Evolutionary conservation across 2,797 vertebrate genomes (phyloP).

Genomic region (Micropoecilia bifurca): DNA sequence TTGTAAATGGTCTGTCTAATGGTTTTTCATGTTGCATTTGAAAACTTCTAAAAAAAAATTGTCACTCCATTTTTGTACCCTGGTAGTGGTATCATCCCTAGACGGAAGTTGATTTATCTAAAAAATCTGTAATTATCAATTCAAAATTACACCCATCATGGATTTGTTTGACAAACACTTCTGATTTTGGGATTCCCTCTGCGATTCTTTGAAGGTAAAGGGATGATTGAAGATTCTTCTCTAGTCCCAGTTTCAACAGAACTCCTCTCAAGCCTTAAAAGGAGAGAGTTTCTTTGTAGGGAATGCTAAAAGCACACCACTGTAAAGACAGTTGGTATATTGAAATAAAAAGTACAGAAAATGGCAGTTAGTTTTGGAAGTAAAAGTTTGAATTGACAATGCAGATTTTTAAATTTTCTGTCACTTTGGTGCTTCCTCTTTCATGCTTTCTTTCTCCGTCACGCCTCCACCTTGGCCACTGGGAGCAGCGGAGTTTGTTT

Average conservation of each 20-base stretch:
- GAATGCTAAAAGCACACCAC: not conserved
- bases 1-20: not conserved
- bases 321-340: not conserved
- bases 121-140: not conserved
- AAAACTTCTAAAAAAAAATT: not conserved
- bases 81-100: not conserved
- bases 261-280: not conserved
- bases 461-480: slow-evolving; percentile 41
- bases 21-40: not conserved
- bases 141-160: not conserved
- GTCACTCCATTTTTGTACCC: not conserved
- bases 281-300: not conserved
- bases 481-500: slow-evolving; percentile 67
- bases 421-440: not conserved
- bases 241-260: not conserved
- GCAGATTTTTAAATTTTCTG: not conserved
- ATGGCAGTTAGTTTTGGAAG: not conserved
- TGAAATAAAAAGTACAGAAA: not conserved
- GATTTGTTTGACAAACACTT: not conserved
- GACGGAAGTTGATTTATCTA: not conserved
- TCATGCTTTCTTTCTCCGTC: slow-evolving; percentile 18
- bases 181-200: not conserved
- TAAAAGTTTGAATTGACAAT: not conserved
- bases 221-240: not conserved
- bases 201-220: not conserved